phyloP scores from a whole-genome alignment of 2,113 vertebrate genomes.

The Salvelinus namaycush region DNA sequence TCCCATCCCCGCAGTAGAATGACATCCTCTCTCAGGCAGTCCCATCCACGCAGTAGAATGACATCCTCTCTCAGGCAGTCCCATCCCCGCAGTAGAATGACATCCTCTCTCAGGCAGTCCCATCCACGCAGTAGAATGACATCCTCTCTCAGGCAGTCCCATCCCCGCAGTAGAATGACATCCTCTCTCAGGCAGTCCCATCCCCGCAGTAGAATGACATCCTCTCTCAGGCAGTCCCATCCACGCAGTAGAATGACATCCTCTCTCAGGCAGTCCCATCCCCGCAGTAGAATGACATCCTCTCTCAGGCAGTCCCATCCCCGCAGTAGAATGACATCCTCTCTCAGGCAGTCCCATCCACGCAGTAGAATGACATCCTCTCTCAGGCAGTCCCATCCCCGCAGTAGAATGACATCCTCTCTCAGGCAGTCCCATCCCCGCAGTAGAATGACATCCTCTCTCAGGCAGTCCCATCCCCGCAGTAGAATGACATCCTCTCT shows the following conservation, averaged over 20 bases:
- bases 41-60: slow-evolving; percentile 35
- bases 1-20: too few relatives aligned
- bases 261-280: too few relatives aligned
- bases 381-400: slow-evolving; percentile 22
- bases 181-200: too few relatives aligned
- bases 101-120: too few relatives aligned
- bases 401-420: too few relatives aligned
- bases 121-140: slow-evolving; percentile 40
- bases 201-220: slow-evolving; percentile 45
- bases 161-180: too few relatives aligned
- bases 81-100: too few relatives aligned
- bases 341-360: too few relatives aligned
- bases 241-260: too few relatives aligned
- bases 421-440: slow-evolving; percentile 33
- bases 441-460: slow-evolving; percentile 43
- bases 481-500: too few relatives aligned
- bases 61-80: slow-evolving; percentile 40
- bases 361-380: slow-evolving; percentile 42
- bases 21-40: too few relatives aligned
- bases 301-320: slow-evolving; percentile 25
- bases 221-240: slow-evolving; percentile 26
- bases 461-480: slow-evolving; percentile 13
- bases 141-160: slow-evolving; percentile 34
- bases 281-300: slow-evolving; percentile 43
- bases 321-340: too few relatives aligned